Evolutionary conservation across 1,140 invertebrate genomes (phyloP), one percentile per base, ranked within the genome.

Genomic region (Rhyacophila brunnea): DNA sequence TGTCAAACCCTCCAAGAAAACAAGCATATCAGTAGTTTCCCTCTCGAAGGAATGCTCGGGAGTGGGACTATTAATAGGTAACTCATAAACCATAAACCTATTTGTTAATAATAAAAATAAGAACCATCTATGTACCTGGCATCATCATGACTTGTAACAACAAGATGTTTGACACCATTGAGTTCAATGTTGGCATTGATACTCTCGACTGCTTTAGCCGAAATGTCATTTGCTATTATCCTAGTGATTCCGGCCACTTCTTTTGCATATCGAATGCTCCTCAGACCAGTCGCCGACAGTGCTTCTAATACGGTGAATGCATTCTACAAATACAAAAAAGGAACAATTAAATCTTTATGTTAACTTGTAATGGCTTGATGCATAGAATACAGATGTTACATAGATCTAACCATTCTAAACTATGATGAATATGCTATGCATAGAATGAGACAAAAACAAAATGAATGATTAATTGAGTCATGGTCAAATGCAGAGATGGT

Each of bases 191-290:
- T 99, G 28, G 80, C 78, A 65, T 86, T 83, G 18, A 99, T 99
- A 58, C 86, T 87, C 51, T 90, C 84, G 2, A 97, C 92, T 28
- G 97, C 96, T 66, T 83, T 81, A 32, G 78, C 70, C n/a, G 93
- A 95, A 61, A 96, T 84, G 74, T 99, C 98, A 81, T 99, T 99
- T 1, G 96, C 95, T 44, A 96, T 74, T 15, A 99, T 89, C 71
- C 88, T 80, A 43, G 83, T 85, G 0, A 98, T 76, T 43, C 88
- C 87, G 1, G 85, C 82, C 14, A 99, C 81, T 85, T 99, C 97
- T 70, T 95, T 89, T 0, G 96, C 96, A 81, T 99, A 99, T 17
- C 98, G 83, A 65, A 99, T 92, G 38, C 96, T 97, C 34, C 98
- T 79, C 10, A 99, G 76, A 0, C 98, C 98, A 55, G 93, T 92